Conservation (phyloP, 2,888 invertebrate genomes). For the Dicycla oo region DNA sequence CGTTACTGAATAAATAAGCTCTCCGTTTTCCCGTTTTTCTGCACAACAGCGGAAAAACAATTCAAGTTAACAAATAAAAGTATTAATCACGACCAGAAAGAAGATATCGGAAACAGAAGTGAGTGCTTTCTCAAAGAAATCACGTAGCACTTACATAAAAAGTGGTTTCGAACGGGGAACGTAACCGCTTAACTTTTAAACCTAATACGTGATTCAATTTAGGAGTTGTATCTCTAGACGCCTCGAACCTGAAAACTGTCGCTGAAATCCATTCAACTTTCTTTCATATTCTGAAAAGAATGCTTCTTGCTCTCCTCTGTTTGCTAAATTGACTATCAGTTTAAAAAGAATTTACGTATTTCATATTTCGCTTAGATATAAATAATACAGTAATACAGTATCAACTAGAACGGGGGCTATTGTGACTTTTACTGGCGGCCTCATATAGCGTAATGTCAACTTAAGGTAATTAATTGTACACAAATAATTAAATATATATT, state of each 20-base stretch:
- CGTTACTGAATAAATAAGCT: constrained; percentile 58
- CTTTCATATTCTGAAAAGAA: constrained; percentile 81
- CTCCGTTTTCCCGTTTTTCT: constrained; percentile 57
- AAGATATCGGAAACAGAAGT: constrained; percentile 81
- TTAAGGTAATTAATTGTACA: no score
- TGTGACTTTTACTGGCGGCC: no score
- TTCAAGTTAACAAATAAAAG: constrained; percentile 80
- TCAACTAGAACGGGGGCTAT: no score
- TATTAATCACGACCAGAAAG: constrained; percentile 78
- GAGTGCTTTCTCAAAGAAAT: constrained; percentile 81
- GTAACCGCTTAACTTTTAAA: constrained; percentile 90
- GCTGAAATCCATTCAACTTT: constrained; percentile 83
- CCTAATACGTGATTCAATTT: constrained; percentile 90
- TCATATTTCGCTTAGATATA: background rate
- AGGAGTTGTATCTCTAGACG: constrained; percentile 84
- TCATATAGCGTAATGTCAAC: no score
- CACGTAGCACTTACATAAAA: constrained; percentile 86
- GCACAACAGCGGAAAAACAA: constrained; percentile 71
- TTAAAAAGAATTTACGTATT: constrained; percentile 23
- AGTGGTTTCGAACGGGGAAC: constrained; percentile 85
- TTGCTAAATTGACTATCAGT: constrained; percentile 59
- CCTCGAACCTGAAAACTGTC: constrained; percentile 83
- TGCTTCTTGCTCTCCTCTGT: constrained; percentile 67
- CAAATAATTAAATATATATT: no score
- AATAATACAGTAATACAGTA: no score